These are phyloP conservation scores for Lasius platythorax DNA, from an alignment of 2,888 invertebrate genomes.

Conservation along the genomic window DNA sequence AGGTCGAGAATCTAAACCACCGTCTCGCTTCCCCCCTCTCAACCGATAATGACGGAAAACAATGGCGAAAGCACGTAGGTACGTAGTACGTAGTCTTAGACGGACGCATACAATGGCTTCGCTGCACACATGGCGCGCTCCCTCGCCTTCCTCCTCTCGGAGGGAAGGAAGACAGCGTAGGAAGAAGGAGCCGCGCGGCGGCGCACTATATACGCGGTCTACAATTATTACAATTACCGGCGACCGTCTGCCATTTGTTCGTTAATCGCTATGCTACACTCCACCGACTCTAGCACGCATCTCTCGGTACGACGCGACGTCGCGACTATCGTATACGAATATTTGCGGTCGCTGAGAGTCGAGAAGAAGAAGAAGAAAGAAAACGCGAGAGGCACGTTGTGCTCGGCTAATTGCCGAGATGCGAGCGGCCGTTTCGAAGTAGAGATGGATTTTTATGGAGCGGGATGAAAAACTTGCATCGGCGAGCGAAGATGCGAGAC, in stretches of 20 bases:
- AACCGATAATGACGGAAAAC: conserved; percentile 77
- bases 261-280: conserved; percentile 83
- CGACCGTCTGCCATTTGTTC: conserved; percentile 84
- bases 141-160: conserved; percentile 55
- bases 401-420: conserved; percentile 31
- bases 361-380: conserved; percentile 41
- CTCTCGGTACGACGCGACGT: conserved; percentile 69
- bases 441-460: conserved; percentile 14
- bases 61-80: conserved; percentile 63
- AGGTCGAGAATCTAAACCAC: conserved; percentile 82
- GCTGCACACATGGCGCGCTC: conserved; percentile 79
- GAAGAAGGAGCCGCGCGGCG: conserved; percentile 65
- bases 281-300: conserved; percentile 67
- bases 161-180: conserved; percentile 63
- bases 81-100: conserved; percentile 36
- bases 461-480: conserved; percentile 10
- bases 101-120: conserved; percentile 61
- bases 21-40: conserved; percentile 53
- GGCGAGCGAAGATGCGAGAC: background rate
- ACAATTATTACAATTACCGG: conserved; percentile 85
- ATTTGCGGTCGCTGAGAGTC: conserved; percentile 72
- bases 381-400: conserved; percentile 30
- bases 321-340: conserved; percentile 71
- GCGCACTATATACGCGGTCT: conserved; percentile 61
- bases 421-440: background rate